These are phyloP conservation scores for Neoitamus cyanurus DNA, from an alignment of 2,888 invertebrate species.

Conservation along the genomic window DNA sequence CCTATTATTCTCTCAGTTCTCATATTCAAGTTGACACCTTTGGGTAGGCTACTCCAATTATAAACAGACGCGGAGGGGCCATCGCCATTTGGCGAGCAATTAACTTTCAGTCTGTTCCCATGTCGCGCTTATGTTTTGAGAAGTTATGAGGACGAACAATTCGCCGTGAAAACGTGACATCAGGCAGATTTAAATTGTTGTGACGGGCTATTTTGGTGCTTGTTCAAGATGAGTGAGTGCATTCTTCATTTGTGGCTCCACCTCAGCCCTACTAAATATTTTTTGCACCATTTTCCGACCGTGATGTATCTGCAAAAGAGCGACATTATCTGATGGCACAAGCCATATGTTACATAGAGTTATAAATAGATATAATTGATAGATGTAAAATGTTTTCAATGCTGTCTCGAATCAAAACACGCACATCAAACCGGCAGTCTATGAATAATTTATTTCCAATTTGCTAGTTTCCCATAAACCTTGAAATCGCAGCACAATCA, in stretches of 20 bases:
- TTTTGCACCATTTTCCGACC: neutral
- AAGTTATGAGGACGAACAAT: neutral
- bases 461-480: neutral
- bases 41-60: neutral
- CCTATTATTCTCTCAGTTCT: neutral
- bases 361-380: slow-evolving; percentile 1
- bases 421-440: neutral
- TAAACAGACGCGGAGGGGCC: neutral
- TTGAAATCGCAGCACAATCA: neutral
- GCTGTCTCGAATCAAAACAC: neutral
- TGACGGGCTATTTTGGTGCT: neutral
- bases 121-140: neutral
- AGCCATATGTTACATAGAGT: neutral
- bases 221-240: neutral
- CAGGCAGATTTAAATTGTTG: neutral
- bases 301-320: neutral
- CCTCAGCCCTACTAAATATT: neutral
- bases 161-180: neutral
- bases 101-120: neutral
- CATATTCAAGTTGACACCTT: neutral
- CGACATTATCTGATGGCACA: neutral
- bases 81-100: neutral
- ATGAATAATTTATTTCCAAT: slow-evolving; percentile 1
- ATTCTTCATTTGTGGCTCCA: neutral
- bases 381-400: neutral